Evolutionary conservation across 1,140 invertebrate genomes (phyloP).

Genomic region (Calephelis nemesis): DNA sequence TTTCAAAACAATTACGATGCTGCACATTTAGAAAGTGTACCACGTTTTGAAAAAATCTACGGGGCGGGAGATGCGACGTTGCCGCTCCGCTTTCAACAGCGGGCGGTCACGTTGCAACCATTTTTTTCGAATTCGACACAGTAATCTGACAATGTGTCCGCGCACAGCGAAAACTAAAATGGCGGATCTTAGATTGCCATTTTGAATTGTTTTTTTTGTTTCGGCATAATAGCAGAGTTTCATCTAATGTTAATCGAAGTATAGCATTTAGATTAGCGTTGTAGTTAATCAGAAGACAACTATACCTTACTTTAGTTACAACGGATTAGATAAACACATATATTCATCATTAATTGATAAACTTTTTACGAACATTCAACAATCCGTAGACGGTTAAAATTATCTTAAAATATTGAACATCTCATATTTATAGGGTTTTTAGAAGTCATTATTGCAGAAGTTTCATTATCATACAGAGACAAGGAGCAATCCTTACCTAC

Average conservation of each 20-base stretch:
- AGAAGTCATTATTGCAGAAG: conserved; percentile 32
- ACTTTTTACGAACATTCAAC: conserved; percentile 57
- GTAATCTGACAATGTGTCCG: conserved; percentile 6
- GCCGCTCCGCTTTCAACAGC: conserved; percentile 27
- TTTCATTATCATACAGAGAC: conserved; percentile 20
- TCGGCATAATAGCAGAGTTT: background rate
- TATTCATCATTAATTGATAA: conserved; percentile 40
- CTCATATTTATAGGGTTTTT: conserved; percentile 25
- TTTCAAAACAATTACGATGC: background rate
- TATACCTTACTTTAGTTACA: background rate
- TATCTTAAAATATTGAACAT: conserved; percentile 63
- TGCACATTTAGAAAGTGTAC: background rate
- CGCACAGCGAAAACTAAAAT: conserved; percentile 7
- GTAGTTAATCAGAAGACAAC: background rate
- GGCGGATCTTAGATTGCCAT: background rate
- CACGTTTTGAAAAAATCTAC: conserved; percentile 7
- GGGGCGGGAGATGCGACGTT: conserved; percentile 27
- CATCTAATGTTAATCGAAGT: background rate
- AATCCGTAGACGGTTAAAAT: conserved; percentile 58
- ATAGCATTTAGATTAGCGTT: background rate
- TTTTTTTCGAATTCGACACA: conserved; percentile 14
- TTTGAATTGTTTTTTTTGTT: background rate
- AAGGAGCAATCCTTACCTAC: conserved; percentile 6
- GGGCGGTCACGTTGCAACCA: background rate
- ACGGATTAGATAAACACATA: conserved; percentile 22